A percentile compares a stretch with the other conserved stretches of the same genome.
phyloP scores from a whole-genome alignment of 2,797 vertebrate genomes.

The Helostoma temminkii region DNA sequence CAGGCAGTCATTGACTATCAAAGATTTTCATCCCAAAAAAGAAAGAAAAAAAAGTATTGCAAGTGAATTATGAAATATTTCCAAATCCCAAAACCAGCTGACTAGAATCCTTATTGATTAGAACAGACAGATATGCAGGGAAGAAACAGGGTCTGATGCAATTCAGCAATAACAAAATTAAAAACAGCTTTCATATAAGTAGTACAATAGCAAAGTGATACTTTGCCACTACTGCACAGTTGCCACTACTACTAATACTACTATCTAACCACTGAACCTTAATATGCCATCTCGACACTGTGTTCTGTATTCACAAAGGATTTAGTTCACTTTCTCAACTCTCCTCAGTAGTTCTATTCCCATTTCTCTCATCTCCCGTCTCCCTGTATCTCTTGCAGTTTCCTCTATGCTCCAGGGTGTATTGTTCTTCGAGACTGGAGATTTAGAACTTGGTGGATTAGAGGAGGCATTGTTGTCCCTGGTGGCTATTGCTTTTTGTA shows the following conservation, averaged over 20 bases:
- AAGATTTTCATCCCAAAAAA: no score
- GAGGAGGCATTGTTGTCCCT: slow-evolving; percentile 75
- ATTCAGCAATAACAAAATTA: no score
- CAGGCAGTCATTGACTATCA: no score
- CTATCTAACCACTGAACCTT: slow-evolving; percentile 46
- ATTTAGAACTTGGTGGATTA: slow-evolving; percentile 81
- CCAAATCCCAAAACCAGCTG: no score
- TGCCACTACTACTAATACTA: not conserved
- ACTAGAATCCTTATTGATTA: no score
- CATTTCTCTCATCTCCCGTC: slow-evolving; percentile 38
- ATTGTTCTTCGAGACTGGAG: slow-evolving; percentile 77
- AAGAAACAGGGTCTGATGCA: no score
- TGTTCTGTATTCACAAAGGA: slow-evolving; percentile 71
- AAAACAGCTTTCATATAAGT: no score
- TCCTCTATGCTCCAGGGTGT: slow-evolving; percentile 67
- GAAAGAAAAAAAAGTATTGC: no score
- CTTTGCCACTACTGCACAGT: no score
- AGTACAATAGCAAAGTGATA: no score
- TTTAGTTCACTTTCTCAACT: slow-evolving; percentile 65
- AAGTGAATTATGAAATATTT: no score
- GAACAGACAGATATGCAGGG: no score
- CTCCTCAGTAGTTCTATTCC: slow-evolving; percentile 62
- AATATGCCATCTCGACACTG: slow-evolving; percentile 58
- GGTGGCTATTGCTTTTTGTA: slow-evolving; percentile 74
- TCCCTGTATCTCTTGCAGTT: slow-evolving; percentile 46